phyloP scores from a whole-genome alignment of 2,888 invertebrate species.

The Dinocampus coccinellae region DNA sequence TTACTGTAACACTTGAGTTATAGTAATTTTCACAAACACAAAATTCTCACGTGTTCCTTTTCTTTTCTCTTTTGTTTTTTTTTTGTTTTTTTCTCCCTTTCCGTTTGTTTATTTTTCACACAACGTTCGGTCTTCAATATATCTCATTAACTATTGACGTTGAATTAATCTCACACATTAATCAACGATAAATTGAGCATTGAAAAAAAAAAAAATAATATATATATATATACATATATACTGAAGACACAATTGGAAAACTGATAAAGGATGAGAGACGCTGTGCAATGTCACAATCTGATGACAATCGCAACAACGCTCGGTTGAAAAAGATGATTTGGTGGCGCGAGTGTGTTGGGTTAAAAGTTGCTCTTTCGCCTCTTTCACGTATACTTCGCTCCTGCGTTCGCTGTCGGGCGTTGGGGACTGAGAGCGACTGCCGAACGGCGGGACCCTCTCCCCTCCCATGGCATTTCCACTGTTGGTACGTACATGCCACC shows the following conservation, averaged over 20 bases:
- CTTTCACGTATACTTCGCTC: constrained; percentile 35
- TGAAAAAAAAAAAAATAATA: too few relatives aligned
- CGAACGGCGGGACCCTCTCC: constrained; percentile 52
- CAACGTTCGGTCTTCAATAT: too few relatives aligned
- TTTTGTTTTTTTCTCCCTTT: not conserved
- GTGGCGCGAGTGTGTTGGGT: not conserved
- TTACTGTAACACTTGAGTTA: not conserved
- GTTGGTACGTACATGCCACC: constrained; percentile 20
- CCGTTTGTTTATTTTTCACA: too few relatives aligned
- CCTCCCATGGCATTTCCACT: constrained; percentile 35
- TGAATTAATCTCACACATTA: too few relatives aligned
- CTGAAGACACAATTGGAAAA: too few relatives aligned
- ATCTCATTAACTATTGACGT: too few relatives aligned
- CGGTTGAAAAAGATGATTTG: constrained; percentile 26
- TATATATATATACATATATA: too few relatives aligned
- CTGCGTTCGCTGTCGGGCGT: constrained; percentile 52
- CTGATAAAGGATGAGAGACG: too few relatives aligned
- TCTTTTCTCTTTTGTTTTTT: not conserved
- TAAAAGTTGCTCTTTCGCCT: constrained; percentile 6
- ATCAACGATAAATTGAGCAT: too few relatives aligned
- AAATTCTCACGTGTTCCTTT: not conserved
- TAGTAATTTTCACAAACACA: not conserved
- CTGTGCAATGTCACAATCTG: too few relatives aligned
- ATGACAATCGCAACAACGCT: constrained; percentile 28
- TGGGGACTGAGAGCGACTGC: constrained; percentile 53